Evolutionary conservation across 2,888 invertebrate genomes (phyloP).

Genomic region (Euclidia mi): DNA sequence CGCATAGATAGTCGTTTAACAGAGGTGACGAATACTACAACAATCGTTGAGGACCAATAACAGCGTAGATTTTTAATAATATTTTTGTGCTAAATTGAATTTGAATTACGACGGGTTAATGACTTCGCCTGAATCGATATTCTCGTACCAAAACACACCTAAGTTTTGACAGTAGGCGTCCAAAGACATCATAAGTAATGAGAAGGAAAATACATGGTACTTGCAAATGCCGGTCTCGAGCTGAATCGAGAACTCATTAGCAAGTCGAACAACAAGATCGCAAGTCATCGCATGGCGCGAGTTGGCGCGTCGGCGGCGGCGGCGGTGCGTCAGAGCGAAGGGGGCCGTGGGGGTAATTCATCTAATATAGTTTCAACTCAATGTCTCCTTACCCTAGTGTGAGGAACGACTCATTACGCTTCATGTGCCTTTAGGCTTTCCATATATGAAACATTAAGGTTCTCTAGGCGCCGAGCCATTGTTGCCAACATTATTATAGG

Average conservation of each 20-base stretch:
- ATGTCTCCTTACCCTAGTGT: slow-evolving; percentile 58
- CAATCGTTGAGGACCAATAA: neutral
- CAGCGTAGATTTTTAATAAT: neutral
- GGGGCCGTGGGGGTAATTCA: slow-evolving; percentile 55
- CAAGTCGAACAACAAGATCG: slow-evolving; percentile 81
- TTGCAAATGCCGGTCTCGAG: slow-evolving; percentile 68
- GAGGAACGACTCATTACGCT: slow-evolving; percentile 66
- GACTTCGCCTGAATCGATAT: slow-evolving; percentile 26
- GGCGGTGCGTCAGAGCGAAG: slow-evolving; percentile 19
- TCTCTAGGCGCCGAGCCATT: slow-evolving; percentile 42
- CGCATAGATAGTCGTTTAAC: neutral
- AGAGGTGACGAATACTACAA: neutral
- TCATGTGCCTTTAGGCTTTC: slow-evolving; percentile 66
- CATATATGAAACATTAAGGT: slow-evolving; percentile 52
- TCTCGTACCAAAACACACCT: slow-evolving; percentile 40
- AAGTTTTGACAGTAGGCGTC: slow-evolving; percentile 67
- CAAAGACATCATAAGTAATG: slow-evolving; percentile 74
- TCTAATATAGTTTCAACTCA: slow-evolving; percentile 62
- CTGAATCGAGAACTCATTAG: slow-evolving; percentile 84
- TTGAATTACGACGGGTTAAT: slow-evolving; percentile 30
- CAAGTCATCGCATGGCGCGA: slow-evolving; percentile 75
- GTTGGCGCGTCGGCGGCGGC: slow-evolving; percentile 39
- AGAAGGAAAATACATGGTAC: slow-evolving; percentile 71
- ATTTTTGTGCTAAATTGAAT: slow-evolving; percentile 18
- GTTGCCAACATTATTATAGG: slow-evolving; percentile 48